Evolutionary conservation across 2,113 vertebrate species (phyloP), one percentile per base, ranked within the genome.

Genomic region (Ptilonorhynchus violaceus): DNA sequence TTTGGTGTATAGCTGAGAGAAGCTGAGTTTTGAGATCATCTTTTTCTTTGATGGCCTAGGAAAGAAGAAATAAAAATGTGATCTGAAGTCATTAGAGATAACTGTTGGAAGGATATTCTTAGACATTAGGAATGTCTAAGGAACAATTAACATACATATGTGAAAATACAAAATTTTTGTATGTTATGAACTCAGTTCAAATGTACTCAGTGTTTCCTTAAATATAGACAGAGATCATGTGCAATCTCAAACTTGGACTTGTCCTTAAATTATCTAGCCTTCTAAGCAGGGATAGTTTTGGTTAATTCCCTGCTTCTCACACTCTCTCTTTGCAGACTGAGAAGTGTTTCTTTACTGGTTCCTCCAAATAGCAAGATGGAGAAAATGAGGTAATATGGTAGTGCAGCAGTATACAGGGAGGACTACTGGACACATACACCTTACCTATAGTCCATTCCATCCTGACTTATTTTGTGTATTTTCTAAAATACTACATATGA

Each of bases 21-120:
- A 99, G 97, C 83, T 99, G 98, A 91, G 78, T 98, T 95, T 98
- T 98, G 64, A 98, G 85, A 60, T 98, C 98, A 86, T 99, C 99
- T 70, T 97, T 99, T 97, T 99, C 99, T 97, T 98, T 99, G 35
- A 97, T 79, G 60, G 96, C 97, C 99, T 99, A 97, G 64, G 19
- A 92, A 83, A 64, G 42, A 88, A 75, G 16, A 89, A 94, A 49
- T 94, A 52, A 31, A 85, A 92, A 10, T 37, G 30, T 1, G 3
- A 87, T 8, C 10, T 44, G 69, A 88, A 69, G 15, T 47, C 73
- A 68, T 78, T 64, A 25, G 70, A 84, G 20, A 80, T 70, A 82
- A 89, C 62, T 70, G 27, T 60, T 35, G 67, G 66, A 96, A 49
- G 6, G 4, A 60, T 66, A 33, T 67, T 23, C 13, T 60, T 52